Conservation (phyloP, 2,113 vertebrate species). For the Podocnemis expansa region DNA sequence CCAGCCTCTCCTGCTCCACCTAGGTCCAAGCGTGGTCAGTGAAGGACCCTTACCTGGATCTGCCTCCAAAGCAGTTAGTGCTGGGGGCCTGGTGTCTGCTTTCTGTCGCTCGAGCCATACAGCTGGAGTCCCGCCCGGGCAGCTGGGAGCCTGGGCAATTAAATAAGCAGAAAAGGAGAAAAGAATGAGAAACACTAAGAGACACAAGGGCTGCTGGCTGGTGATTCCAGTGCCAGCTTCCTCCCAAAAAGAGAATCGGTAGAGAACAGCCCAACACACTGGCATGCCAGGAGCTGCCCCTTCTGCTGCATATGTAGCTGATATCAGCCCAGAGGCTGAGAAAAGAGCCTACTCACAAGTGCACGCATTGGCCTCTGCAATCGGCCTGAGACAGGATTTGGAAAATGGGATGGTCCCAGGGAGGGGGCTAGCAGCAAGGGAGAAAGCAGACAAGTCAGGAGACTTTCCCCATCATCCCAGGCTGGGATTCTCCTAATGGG, state of each 20-base stretch:
- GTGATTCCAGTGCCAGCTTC: neutral
- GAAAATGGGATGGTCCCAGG: neutral
- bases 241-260: neutral
- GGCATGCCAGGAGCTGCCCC: neutral
- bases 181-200: neutral
- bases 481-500: rapidly evolving
- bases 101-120: conserved; percentile 30
- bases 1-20: neutral
- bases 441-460: neutral
- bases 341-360: neutral
- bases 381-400: neutral
- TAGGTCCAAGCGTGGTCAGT: neutral
- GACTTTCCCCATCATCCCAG: neutral
- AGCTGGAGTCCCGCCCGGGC: conserved; percentile 59
- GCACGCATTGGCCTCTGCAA: neutral
- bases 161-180: neutral
- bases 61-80: conserved; percentile 77
- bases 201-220: neutral
- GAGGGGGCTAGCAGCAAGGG: too few relatives aligned
- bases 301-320: neutral
- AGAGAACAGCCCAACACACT: neutral
- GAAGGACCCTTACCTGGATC: conserved; percentile 66
- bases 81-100: conserved; percentile 64
- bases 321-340: neutral
- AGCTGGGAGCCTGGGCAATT: conserved; percentile 66